Evolutionary conservation across 1,140 invertebrate species (phyloP).

Genomic region (Wasmannia auropunctata): DNA sequence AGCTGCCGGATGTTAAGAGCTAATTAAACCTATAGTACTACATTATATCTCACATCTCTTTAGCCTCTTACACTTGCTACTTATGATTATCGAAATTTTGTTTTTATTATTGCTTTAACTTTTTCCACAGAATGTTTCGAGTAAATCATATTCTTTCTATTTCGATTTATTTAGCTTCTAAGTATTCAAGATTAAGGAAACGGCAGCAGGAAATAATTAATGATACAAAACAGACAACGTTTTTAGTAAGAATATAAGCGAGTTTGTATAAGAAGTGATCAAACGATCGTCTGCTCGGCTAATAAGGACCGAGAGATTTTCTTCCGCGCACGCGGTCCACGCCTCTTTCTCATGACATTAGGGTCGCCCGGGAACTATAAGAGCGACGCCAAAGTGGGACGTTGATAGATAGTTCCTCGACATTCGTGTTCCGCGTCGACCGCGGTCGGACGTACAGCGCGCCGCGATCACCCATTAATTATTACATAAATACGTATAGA

Average conservation of each 20-base stretch:
- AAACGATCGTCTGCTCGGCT: constrained; percentile 36
- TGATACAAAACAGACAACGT: not conserved
- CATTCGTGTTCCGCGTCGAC: constrained; percentile 57
- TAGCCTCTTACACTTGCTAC: not conserved
- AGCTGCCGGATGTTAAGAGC: not conserved
- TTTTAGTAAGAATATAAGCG: constrained; percentile 26
- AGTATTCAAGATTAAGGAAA: not conserved
- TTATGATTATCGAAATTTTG: not conserved
- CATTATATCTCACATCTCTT: not conserved
- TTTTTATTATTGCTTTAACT: too few relatives aligned
- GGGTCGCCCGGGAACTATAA: constrained; percentile 55
- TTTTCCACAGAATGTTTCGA: not conserved
- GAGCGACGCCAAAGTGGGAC: constrained; percentile 57
- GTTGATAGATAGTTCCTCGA: constrained; percentile 69
- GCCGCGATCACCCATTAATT: constrained; percentile 70
- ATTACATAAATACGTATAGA: constrained; percentile 64
- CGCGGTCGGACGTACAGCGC: constrained; percentile 30
- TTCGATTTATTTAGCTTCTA: not conserved
- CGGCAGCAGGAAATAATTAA: not conserved
- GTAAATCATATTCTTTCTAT: not conserved
- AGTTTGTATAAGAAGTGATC: constrained; percentile 19
- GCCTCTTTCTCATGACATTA: constrained; percentile 73
- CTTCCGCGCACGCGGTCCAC: constrained; percentile 50
- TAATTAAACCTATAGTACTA: constrained; percentile 7
- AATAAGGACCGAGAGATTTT: constrained; percentile 55